phyloP scores from a whole-genome alignment of 2,113 vertebrate genomes.

The Bubo bubo region DNA sequence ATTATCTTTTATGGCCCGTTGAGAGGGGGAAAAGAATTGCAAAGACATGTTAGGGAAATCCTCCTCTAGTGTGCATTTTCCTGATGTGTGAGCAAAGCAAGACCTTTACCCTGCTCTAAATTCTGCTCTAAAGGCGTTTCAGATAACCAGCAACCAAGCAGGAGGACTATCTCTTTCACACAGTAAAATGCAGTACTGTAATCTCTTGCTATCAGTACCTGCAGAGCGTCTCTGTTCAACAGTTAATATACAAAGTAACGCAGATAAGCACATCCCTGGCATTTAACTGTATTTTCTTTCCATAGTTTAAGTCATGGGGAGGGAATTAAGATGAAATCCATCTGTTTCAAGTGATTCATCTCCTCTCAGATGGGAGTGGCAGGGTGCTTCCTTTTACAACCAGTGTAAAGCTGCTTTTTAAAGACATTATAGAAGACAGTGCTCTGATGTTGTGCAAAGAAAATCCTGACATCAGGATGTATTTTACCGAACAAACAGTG shows the following conservation, averaged over 20 bases:
- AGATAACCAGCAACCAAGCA: background rate
- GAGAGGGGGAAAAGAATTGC: background rate
- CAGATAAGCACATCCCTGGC: conserved; percentile 32
- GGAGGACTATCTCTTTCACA: background rate
- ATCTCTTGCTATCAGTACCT: background rate
- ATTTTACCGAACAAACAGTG: background rate
- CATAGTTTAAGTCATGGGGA: background rate
- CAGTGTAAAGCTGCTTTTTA: background rate
- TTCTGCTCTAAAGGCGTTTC: background rate
- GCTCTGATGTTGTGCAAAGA: background rate
- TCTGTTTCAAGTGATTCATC: conserved; percentile 61
- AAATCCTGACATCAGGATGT: background rate
- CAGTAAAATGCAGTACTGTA: background rate
- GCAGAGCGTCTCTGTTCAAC: background rate
- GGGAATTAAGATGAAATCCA: conserved; percentile 17
- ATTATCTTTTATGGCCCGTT: background rate
- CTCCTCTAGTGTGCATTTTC: background rate
- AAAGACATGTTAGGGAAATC: background rate
- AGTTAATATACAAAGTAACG: background rate
- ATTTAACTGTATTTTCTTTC: conserved; percentile 22
- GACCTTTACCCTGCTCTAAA: background rate
- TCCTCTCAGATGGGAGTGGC: conserved; percentile 36
- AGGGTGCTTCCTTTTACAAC: conserved; percentile 16
- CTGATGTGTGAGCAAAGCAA: background rate
- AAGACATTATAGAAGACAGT: background rate